A percentile compares a stretch with the other conserved stretches of the same genome.
Conservation (phyloP, 2,888 invertebrate species). For the Hybos culiciformis region DNA sequence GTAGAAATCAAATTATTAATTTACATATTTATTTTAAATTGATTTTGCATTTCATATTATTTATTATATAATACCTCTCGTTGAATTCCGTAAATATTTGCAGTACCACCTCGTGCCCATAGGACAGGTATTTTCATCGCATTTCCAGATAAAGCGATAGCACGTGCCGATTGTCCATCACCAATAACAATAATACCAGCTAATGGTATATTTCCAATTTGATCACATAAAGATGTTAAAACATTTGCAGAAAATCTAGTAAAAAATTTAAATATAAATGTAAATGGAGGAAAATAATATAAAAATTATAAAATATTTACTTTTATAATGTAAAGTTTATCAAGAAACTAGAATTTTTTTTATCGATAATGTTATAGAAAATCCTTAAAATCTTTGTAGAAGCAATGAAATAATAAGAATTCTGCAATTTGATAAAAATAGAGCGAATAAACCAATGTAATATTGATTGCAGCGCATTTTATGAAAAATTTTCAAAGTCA, state of each 20-base stretch:
- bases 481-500: too few species aligned
- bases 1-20: too few species aligned
- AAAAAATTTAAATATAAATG: constrained; percentile 3
- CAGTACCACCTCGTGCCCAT: constrained; percentile 23
- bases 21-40: neutral
- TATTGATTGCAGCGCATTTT: too few species aligned
- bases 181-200: constrained; percentile 22
- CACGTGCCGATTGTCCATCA: constrained; percentile 23
- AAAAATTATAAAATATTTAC: neutral
- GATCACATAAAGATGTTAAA: constrained; percentile 20
- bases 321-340: neutral
- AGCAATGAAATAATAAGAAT: too few species aligned
- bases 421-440: too few species aligned
- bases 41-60: neutral
- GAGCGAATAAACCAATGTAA: too few species aligned
- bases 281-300: neutral
- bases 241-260: constrained; percentile 22
- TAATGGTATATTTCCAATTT: constrained; percentile 19
- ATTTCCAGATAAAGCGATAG: constrained; percentile 20
- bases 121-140: constrained; percentile 22
- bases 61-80: constrained; percentile 17
- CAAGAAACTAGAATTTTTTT: neutral
- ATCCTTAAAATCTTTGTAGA: neutral
- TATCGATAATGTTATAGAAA: neutral
- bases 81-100: constrained; percentile 19